Conservation (phyloP, 2,797 vertebrate species). For the Rhinogobio ventralis region DNA sequence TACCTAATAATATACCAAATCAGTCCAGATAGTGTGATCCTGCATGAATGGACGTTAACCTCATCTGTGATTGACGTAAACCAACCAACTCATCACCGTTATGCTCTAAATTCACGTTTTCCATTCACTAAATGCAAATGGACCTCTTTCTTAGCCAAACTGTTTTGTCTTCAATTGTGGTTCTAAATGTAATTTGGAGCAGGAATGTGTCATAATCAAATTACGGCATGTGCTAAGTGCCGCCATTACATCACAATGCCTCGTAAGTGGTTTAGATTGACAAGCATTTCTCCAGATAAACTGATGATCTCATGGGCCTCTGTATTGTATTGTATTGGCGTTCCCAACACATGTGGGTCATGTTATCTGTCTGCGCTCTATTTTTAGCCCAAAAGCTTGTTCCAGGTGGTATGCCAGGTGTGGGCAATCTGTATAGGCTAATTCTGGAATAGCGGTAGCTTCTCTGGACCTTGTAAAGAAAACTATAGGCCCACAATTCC, state of each 20-base stretch:
- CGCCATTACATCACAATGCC: conserved; percentile 34
- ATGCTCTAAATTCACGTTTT: conserved; percentile 22
- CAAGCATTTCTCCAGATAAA: conserved; percentile 19
- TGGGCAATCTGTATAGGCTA: conserved; percentile 61
- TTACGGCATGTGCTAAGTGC: conserved; percentile 1
- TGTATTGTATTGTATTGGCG: neutral
- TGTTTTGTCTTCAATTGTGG: neutral
- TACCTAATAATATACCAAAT: neutral
- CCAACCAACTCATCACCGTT: conserved; percentile 32
- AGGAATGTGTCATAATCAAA: conserved; percentile 6
- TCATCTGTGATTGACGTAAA: neutral
- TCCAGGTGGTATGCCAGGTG: conserved; percentile 70
- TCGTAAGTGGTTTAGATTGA: conserved; percentile 32
- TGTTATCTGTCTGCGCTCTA: conserved; percentile 61
- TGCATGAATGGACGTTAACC: too few relatives aligned
- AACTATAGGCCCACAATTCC: neutral
- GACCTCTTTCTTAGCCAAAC: neutral
- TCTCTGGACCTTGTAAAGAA: conserved; percentile 62
- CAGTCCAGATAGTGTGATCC: neutral
- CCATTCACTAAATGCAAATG: conserved; percentile 18
- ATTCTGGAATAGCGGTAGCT: conserved; percentile 55
- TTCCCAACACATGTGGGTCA: neutral
- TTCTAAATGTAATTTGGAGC: neutral
- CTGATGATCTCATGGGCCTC: conserved; percentile 9
- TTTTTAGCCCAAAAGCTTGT: conserved; percentile 65